Base-by-base conservation (phyloP, 2,888 invertebrate genomes). In the Meandrusa payeni region DNA sequence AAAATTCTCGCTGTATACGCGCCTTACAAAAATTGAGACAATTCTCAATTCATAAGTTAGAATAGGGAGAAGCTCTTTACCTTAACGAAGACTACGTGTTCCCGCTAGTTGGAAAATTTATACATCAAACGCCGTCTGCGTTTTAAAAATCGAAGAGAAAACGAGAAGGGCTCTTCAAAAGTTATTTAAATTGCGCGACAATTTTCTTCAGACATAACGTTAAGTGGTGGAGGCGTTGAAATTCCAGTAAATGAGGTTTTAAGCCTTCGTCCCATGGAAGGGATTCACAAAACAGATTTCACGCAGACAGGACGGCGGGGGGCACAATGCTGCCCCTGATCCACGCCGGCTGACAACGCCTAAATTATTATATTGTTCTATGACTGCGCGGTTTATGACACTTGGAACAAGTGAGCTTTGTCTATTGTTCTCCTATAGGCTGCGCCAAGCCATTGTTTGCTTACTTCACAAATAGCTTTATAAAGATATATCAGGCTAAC, bases 181-280 rank as follows among this genome's bases (percentile, higher is more conserved):
- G 77, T 82, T 83, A 80, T 82, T 82, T 76, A 83, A 85, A 81
- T 82, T 76, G 79, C 67, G 75, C 77, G 80, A 81, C 77, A 81
- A 81, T 81, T 81, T 81, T 81, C 80, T 75, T 74, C 63, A 65
- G 63, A 69, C 63, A 74, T 72, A 78, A 68, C 69, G 74, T 72
- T 76, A 76, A 81, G 78, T 76, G 76, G 76, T 54, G 66, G 64
- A 75, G 70, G 71, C 76, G 76, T 69, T 63, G 71, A 58, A 76
- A 61, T 69, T 64, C 55, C 68, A 58, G 72, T 77, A 80, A 86
- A 86, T 81, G 82, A 81, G 75, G 81, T 81, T 83, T 82, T 76
- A 81, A 83, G 78, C 78, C 76, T 61, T 59, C 71, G 62, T 70
- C 65, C 68, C 72, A 66, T 61, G 60, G 57, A 77, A 73, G 78